Conservation (phyloP, 2,113 vertebrate species). For the Chloroceryle aenea region DNA sequence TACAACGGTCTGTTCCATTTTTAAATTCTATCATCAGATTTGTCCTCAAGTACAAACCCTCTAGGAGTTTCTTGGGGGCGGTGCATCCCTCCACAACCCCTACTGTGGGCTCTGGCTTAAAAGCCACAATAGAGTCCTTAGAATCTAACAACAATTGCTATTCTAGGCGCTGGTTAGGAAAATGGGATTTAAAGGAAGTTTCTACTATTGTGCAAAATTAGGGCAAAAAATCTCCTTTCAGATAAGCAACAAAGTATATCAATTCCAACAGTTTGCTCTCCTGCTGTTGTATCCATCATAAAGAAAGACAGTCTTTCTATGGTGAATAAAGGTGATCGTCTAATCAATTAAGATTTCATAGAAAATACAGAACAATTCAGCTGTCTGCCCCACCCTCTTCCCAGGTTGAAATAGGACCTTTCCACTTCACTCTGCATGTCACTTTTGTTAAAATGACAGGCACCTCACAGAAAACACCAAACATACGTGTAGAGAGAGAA, state of each 20-base stretch:
- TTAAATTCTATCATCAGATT: slow-evolving; percentile 62
- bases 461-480: slow-evolving; percentile 62
- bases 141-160: slow-evolving; percentile 71
- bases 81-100: slow-evolving; percentile 62
- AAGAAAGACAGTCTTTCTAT: slow-evolving; percentile 68
- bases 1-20: slow-evolving; percentile 65
- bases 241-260: slow-evolving; percentile 75
- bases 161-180: slow-evolving; percentile 72
- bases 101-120: slow-evolving; percentile 69
- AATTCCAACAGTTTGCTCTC: slow-evolving; percentile 75
- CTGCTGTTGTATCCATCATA: slow-evolving; percentile 71
- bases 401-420: slow-evolving; percentile 68
- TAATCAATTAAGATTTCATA: slow-evolving; percentile 77
- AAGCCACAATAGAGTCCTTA: slow-evolving; percentile 75
- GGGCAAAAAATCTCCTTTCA: slow-evolving; percentile 76
- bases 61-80: slow-evolving; percentile 61
- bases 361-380: slow-evolving; percentile 70
- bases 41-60: slow-evolving; percentile 66
- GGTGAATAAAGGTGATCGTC: slow-evolving; percentile 71
- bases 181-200: slow-evolving; percentile 77
- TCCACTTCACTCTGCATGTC: slow-evolving; percentile 66
- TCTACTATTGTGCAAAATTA: slow-evolving; percentile 75
- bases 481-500: slow-evolving; percentile 44
- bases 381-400: slow-evolving; percentile 69
- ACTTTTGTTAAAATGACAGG: slow-evolving; percentile 72